Percentiles rank a stretch among this genome's conserved stretches.
Evolutionary conservation across 2,113 vertebrate species (phyloP).

Genomic region (Daubentonia madagascariensis): DNA sequence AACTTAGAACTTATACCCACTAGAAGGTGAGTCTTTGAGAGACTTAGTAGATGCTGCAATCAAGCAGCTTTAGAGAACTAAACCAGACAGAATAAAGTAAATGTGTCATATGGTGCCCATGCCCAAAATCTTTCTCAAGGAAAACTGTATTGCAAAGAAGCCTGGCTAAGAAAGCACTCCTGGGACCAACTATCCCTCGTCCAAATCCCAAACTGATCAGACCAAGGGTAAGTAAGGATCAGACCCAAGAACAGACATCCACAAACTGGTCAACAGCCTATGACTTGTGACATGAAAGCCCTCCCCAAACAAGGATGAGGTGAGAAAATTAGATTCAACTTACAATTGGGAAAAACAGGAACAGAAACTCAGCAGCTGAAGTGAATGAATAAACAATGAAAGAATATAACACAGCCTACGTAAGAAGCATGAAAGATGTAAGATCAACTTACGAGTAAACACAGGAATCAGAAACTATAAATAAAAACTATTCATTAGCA

Average conservation of each 20-base stretch:
- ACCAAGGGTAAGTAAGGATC: background rate
- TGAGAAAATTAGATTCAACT: background rate
- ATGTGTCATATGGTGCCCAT: background rate
- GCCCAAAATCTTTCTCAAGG: background rate
- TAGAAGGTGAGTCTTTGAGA: background rate
- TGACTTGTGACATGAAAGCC: background rate
- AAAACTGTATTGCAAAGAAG: background rate
- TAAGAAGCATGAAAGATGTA: background rate
- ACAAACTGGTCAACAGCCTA: background rate
- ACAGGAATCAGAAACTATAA: background rate
- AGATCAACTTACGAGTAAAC: background rate
- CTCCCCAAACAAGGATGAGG: background rate
- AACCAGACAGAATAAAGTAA: background rate
- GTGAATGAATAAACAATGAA: background rate
- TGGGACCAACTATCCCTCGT: background rate
- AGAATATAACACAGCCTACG: background rate
- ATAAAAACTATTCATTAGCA: background rate
- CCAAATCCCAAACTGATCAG: background rate
- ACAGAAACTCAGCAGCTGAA: background rate
- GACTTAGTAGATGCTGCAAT: background rate
- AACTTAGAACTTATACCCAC: background rate
- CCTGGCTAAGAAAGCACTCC: background rate
- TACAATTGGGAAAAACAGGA: background rate
- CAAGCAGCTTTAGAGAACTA: background rate
- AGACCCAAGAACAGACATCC: background rate